Evolutionary conservation across 2,113 vertebrate genomes (phyloP).

Genomic region (Argyrosomus japonicus): DNA sequence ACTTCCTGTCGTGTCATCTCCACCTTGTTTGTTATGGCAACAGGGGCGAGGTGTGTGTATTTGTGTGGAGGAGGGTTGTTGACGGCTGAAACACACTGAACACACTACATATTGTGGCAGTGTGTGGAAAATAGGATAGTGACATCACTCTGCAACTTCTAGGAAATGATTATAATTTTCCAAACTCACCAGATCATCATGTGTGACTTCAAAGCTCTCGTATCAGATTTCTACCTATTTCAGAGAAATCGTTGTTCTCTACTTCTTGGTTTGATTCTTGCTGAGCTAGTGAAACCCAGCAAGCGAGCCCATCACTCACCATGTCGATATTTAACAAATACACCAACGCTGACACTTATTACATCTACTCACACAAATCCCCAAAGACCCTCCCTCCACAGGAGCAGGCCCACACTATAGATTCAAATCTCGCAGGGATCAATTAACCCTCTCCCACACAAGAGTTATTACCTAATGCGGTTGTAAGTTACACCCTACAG

Average conservation of each 20-base stretch:
- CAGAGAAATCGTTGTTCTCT: neutral
- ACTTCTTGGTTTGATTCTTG: conserved; percentile 19
- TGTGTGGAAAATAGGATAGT: neutral
- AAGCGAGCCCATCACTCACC: conserved; percentile 17
- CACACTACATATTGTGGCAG: neutral
- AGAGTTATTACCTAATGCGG: conserved; percentile 48
- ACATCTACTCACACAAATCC: conserved; percentile 25
- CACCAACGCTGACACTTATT: conserved; percentile 3
- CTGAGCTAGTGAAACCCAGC: conserved; percentile 20
- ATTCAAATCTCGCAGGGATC: conserved; percentile 65
- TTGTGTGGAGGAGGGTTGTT: conserved; percentile 22
- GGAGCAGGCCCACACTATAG: conserved; percentile 30
- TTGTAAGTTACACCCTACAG: conserved; percentile 34
- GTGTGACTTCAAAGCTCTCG: neutral
- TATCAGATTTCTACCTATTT: neutral
- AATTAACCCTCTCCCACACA: conserved; percentile 59
- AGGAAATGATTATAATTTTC: conserved; percentile 22
- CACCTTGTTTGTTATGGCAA: conserved; percentile 72
- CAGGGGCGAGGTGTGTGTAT: conserved; percentile 5
- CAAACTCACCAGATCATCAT: neutral
- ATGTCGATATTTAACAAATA: conserved; percentile 27
- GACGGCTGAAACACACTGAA: conserved; percentile 33
- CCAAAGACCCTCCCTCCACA: conserved; percentile 28
- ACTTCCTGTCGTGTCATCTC: conserved; percentile 57
- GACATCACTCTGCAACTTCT: conserved; percentile 16